Evolutionary conservation across 1,140 invertebrate genomes (phyloP).

Genomic region (Monochamus saltuarius): DNA sequence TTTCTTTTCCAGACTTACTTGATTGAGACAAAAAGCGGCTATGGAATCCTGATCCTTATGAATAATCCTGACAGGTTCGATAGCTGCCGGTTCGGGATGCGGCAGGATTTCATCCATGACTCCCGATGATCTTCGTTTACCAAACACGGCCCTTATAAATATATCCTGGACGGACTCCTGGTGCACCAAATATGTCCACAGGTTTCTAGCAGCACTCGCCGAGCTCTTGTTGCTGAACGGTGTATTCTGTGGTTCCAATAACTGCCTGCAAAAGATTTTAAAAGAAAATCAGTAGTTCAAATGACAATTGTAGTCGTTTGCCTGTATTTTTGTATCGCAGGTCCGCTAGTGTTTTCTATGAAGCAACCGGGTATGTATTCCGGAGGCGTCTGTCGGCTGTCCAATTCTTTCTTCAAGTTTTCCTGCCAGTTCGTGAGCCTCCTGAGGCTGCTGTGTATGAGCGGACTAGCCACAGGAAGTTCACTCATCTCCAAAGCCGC

Average conservation of each 20-base stretch:
- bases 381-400: slow-evolving; percentile 71
- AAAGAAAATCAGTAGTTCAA: no score
- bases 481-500: slow-evolving; percentile 61
- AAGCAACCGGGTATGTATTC: slow-evolving; percentile 85
- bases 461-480: slow-evolving; percentile 89
- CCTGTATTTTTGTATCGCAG: slow-evolving; percentile 91
- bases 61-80: slow-evolving; percentile 89
- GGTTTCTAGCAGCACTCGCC: slow-evolving; percentile 76
- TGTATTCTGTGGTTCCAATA: slow-evolving; percentile 92
- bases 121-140: slow-evolving; percentile 60
- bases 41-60: slow-evolving; percentile 99
- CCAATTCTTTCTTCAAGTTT: slow-evolving; percentile 70
- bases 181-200: slow-evolving; percentile 93
- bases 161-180: slow-evolving; percentile 93
- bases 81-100: slow-evolving; percentile 47
- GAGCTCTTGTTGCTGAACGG: slow-evolving; percentile 83
- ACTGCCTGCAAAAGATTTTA: slow-evolving; percentile 40
- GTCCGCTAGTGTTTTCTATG: slow-evolving; percentile 68
- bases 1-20: slow-evolving; percentile 58
- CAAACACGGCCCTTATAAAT: slow-evolving; percentile 95
- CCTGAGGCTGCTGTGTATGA: slow-evolving; percentile 86
- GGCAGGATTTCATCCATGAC: slow-evolving; percentile 53
- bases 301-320: slow-evolving; percentile 20
- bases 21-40: slow-evolving; percentile 94
- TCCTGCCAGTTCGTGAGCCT: slow-evolving; percentile 88